Percentiles rank a stretch among this genome's conserved stretches.
Conservation (phyloP, 2,888 invertebrate genomes). For the Drosophila ezoana region DNA sequence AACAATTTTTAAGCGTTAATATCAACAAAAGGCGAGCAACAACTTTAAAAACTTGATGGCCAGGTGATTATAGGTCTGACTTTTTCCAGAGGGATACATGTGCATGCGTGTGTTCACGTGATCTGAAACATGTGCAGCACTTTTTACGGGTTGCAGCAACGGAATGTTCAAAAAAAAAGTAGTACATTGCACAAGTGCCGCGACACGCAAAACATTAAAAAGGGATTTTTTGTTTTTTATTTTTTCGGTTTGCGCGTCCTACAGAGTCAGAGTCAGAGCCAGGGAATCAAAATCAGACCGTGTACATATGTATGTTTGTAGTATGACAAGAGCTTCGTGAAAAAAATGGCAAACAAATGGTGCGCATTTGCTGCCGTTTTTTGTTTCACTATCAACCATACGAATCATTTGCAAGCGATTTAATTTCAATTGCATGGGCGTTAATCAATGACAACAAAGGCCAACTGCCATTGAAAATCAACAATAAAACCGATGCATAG, state of each 20-base stretch:
- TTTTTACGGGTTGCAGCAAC: slow-evolving; percentile 36
- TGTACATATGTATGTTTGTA: slow-evolving; percentile 21
- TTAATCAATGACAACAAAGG: slow-evolving; percentile 72
- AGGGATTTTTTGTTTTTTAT: slow-evolving; percentile 18
- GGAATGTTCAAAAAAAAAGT: slow-evolving; percentile 13
- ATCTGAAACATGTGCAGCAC: slow-evolving; percentile 41
- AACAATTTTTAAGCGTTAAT: slow-evolving; percentile 44
- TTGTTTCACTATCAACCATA: slow-evolving; percentile 22
- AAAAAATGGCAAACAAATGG: slow-evolving; percentile 62
- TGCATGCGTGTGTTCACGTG: slow-evolving; percentile 34
- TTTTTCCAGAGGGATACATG: background rate
- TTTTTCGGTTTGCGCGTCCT: slow-evolving; percentile 7
- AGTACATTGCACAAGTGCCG: slow-evolving; percentile 50
- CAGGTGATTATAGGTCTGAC: slow-evolving; percentile 48
- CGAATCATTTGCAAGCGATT: slow-evolving; percentile 77
- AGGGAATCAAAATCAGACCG: slow-evolving; percentile 63
- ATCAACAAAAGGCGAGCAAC: slow-evolving; percentile 26
- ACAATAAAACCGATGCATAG: slow-evolving; percentile 7
- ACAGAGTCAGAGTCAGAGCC: slow-evolving; percentile 24
- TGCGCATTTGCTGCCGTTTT: slow-evolving; percentile 32
- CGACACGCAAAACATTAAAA: slow-evolving; percentile 66
- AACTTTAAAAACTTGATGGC: slow-evolving; percentile 33
- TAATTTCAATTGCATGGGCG: slow-evolving; percentile 78
- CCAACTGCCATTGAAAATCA: slow-evolving; percentile 15
- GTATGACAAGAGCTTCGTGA: slow-evolving; percentile 17